phyloP scores from a whole-genome alignment of 2,888 invertebrate genomes.

The Stenoptilia bipunctidactyla region DNA sequence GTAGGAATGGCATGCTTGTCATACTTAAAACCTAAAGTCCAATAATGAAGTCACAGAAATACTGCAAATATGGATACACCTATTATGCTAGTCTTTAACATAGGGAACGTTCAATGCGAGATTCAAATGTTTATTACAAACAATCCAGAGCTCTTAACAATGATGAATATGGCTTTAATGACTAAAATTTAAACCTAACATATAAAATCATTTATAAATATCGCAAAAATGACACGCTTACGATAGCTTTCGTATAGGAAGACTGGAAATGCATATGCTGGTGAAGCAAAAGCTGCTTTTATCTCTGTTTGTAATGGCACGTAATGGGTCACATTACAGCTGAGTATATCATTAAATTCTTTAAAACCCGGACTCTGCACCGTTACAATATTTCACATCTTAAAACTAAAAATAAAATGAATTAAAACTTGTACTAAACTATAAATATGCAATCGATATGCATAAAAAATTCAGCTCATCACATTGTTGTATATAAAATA shows the following conservation, averaged over 20 bases:
- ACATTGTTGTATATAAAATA: no score
- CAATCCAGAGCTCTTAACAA: constrained; percentile 11
- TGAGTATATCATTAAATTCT: constrained; percentile 20
- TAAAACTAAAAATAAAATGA: no score
- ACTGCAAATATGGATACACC: background rate
- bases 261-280: constrained; percentile 25
- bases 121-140: constrained; percentile 6
- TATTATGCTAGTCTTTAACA: background rate
- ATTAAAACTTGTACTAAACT: no score
- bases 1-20: background rate
- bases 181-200: constrained; percentile 21
- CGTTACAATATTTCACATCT: no score
- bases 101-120: constrained; percentile 1
- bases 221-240: background rate
- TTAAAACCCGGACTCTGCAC: background rate
- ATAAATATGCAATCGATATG: no score
- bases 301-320: constrained; percentile 30
- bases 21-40: background rate
- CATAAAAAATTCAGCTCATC: no score
- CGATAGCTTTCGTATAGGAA: constrained; percentile 3
- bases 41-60: background rate
- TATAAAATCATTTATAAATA: constrained; percentile 12
- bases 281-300: constrained; percentile 11
- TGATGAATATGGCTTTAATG: constrained; percentile 32
- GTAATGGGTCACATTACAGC: constrained; percentile 27